These are phyloP conservation scores for Delphinapterus leucas DNA, from an alignment of 2,113 vertebrate genomes.

Conservation along the genomic window DNA sequence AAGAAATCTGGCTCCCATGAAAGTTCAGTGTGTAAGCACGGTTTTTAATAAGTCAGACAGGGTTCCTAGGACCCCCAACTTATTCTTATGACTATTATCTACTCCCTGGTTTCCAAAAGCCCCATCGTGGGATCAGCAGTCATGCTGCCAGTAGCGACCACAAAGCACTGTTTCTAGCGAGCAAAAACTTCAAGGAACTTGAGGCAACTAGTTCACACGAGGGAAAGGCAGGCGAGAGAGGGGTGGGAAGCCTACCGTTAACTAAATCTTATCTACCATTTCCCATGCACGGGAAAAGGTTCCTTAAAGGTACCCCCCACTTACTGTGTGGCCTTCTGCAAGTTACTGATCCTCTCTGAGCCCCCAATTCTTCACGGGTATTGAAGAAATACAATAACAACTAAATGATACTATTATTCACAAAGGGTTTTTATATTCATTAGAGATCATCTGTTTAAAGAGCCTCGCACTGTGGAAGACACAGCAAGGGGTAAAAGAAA, in stretches of 20 bases:
- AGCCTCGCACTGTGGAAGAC: neutral
- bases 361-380: neutral
- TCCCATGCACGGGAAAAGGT: neutral
- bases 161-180: neutral
- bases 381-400: neutral
- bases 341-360: neutral
- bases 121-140: rapidly evolving
- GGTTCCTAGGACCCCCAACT: neutral
- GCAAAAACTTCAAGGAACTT: neutral
- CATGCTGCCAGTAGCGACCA: neutral
- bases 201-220: neutral
- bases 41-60: neutral
- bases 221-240: neutral
- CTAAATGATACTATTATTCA: neutral
- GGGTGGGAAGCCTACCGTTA: neutral
- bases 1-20: neutral
- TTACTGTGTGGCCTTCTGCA: neutral
- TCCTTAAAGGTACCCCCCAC: neutral
- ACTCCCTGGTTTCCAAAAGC: neutral
- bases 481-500: neutral
- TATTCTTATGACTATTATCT: neutral
- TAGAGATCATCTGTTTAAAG: neutral
- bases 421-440: neutral
- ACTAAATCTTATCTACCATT: neutral
- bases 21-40: neutral